phyloP scores from a whole-genome alignment of 1,140 invertebrate genomes.

The Brachionus calyciflorus region DNA sequence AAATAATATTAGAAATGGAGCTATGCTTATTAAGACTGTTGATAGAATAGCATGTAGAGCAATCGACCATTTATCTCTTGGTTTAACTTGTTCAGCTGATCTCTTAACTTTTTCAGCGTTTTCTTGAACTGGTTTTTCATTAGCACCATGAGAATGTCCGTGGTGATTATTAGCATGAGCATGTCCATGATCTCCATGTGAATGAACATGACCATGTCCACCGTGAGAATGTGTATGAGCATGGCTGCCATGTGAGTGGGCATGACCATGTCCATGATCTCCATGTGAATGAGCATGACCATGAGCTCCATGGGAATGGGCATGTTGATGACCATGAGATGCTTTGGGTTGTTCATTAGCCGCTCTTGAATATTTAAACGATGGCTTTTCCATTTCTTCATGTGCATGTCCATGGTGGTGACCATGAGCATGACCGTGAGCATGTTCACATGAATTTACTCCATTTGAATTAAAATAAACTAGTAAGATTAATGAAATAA shows the following conservation, averaged over 20 bases:
- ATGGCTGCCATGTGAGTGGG: background rate
- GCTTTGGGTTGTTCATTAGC: constrained; percentile 8
- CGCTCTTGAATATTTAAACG: constrained; percentile 33
- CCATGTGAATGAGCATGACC: background rate
- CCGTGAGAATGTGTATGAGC: background rate
- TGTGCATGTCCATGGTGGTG: too few relatives aligned
- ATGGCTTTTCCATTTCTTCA: constrained; percentile 6
- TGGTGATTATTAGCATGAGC: background rate
- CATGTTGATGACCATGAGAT: background rate
- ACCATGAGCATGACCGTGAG: too few relatives aligned
- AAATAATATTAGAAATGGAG: constrained; percentile 87
- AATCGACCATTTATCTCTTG: constrained; percentile 26
- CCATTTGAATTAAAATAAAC: too few relatives aligned
- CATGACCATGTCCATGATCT: background rate
- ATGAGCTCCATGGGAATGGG: background rate
- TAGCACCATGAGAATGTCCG: constrained; percentile 27
- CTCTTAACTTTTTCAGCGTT: background rate
- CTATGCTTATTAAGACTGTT: constrained; percentile 85
- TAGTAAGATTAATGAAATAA: too few relatives aligned
- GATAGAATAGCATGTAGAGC: constrained; percentile 54
- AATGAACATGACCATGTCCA: background rate
- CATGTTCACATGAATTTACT: too few relatives aligned
- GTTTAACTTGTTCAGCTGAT: background rate
- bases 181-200: background rate
- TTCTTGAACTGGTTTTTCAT: too few relatives aligned